Evolutionary conservation across 2,888 invertebrate species (phyloP).

Genomic region (Periphyllus acericola): DNA sequence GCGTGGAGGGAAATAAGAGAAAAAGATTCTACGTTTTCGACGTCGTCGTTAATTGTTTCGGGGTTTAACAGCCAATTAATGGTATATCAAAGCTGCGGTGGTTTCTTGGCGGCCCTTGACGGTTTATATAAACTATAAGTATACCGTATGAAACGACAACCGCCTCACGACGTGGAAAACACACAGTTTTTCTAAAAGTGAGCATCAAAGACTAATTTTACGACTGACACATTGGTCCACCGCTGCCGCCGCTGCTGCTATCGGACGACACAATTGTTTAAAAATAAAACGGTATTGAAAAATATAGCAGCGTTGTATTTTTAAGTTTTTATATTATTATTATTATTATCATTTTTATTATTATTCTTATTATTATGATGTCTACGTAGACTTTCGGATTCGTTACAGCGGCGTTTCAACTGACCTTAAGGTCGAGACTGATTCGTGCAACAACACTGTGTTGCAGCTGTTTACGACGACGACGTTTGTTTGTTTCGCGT

Average conservation of each 20-base stretch:
- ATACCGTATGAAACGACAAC: neutral
- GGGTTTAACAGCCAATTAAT: conserved; percentile 5
- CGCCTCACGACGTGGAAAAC: neutral
- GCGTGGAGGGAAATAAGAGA: neutral
- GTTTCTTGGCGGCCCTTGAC: conserved; percentile 2
- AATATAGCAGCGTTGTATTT: conserved; percentile 36
- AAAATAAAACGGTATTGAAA: conserved; percentile 56
- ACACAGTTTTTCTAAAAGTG: neutral
- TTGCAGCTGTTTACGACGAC: too few species aligned
- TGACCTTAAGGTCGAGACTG: conserved; percentile 12
- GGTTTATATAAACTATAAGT: neutral
- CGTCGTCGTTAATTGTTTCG: conserved; percentile 31
- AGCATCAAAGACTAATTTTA: conserved; percentile 44
- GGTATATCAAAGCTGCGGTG: neutral
- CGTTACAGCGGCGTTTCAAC: neutral
- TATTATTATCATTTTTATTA: too few species aligned
- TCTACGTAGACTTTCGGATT: neutral
- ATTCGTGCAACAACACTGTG: neutral
- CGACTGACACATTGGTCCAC: conserved; percentile 29
- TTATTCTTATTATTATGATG: neutral
- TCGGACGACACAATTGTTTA: conserved; percentile 16
- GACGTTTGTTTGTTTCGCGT: too few species aligned
- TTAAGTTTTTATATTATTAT: conserved; percentile 35
- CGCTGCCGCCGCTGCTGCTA: neutral
- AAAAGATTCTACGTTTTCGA: neutral